Conservation (phyloP, 1,140 invertebrate genomes). For the Bombus pyrosoma region DNA sequence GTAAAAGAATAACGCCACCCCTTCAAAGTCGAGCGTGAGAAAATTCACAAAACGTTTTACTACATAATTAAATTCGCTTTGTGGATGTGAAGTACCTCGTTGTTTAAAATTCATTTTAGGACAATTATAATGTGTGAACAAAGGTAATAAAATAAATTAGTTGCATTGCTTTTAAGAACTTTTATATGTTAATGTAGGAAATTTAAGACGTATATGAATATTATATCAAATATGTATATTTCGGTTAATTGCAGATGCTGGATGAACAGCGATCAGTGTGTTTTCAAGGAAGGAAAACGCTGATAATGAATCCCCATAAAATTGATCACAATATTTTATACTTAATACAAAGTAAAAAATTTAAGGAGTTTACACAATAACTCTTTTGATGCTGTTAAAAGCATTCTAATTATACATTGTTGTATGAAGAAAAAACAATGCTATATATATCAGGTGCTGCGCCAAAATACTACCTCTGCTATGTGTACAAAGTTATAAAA, state of each 20-base stretch:
- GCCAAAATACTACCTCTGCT: slow-evolving; percentile 78
- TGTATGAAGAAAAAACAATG: slow-evolving; percentile 59
- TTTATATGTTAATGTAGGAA: slow-evolving; percentile 3
- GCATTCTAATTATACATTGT: slow-evolving; percentile 40
- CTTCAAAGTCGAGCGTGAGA: slow-evolving; percentile 3
- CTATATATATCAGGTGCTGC: slow-evolving; percentile 71
- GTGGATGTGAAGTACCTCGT: background rate
- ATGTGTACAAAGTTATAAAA: slow-evolving; percentile 78
- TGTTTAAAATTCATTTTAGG: background rate
- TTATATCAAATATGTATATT: background rate
- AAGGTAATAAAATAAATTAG: slow-evolving; percentile 39
- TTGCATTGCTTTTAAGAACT: slow-evolving; percentile 37
- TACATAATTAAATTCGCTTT: slow-evolving; percentile 21
- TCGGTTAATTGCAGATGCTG: slow-evolving; percentile 69
- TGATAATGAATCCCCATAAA: slow-evolving; percentile 58
- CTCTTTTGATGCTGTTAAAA: slow-evolving; percentile 15
- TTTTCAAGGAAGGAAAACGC: slow-evolving; percentile 62
- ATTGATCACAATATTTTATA: slow-evolving; percentile 53
- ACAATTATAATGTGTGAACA: slow-evolving; percentile 14
- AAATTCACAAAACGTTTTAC: slow-evolving; percentile 20
- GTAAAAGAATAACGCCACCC: slow-evolving; percentile 1
- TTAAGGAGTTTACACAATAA: slow-evolving; percentile 52
- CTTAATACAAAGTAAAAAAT: slow-evolving; percentile 38
- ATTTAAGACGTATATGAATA: background rate
- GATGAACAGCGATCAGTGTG: slow-evolving; percentile 56